Conservation (phyloP, 2,797 vertebrate genomes). For the Cebuella pygmaea region DNA sequence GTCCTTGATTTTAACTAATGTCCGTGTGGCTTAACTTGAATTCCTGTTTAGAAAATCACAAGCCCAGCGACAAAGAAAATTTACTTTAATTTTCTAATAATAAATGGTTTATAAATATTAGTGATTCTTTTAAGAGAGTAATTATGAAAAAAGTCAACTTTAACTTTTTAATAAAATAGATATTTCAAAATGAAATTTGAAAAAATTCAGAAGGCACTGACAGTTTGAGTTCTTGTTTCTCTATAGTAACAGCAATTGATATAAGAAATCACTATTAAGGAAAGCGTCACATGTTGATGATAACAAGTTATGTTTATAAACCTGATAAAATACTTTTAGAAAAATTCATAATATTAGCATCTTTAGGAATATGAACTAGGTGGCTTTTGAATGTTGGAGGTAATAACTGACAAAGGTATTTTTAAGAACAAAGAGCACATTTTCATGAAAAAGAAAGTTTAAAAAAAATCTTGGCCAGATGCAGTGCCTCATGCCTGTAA, state of each 20-base stretch:
- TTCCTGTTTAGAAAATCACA: background rate
- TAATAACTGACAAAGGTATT: background rate
- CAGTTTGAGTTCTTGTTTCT: background rate
- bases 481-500: no score
- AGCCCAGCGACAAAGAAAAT: background rate
- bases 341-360: background rate
- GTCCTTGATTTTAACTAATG: background rate
- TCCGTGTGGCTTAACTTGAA: background rate
- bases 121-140: background rate
- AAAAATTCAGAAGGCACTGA: background rate
- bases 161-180: background rate
- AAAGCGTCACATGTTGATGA: background rate
- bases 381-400: background rate
- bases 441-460: background rate
- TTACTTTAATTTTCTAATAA: background rate
- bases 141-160: background rate
- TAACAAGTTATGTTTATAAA: background rate
- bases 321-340: background rate
- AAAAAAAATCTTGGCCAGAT: background rate
- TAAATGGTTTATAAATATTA: background rate
- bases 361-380: background rate
- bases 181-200: background rate
- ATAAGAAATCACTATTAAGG: background rate
- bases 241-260: background rate
- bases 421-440: background rate